These are phyloP conservation scores for Criorhina ranunculi DNA, from an alignment of 2,888 invertebrate species.

Conservation along the genomic window DNA sequence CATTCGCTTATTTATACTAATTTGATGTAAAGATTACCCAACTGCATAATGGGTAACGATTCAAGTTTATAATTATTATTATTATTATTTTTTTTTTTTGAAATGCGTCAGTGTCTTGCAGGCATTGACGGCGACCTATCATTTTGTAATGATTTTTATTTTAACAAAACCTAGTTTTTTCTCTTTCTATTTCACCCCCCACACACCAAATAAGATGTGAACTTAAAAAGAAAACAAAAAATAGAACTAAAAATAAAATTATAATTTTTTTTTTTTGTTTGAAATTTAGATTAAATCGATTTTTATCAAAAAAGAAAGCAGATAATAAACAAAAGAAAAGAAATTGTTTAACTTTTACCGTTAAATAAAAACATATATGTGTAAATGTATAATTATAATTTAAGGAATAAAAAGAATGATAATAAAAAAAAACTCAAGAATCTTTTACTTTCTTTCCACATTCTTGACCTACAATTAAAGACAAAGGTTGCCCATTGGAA, in stretches of 20 bases:
- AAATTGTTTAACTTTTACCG: conserved; percentile 70
- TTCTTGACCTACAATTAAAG: too few species aligned
- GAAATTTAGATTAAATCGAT: conserved; percentile 67
- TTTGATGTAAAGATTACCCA: conserved; percentile 35
- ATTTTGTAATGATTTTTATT: conserved; percentile 39
- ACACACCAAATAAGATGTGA: conserved; percentile 39
- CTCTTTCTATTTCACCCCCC: conserved; percentile 22
- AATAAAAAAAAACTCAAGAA: conserved; percentile 28
- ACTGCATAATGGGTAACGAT: conserved; percentile 41
- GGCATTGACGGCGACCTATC: conserved; percentile 33
- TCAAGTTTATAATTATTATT: too few species aligned
- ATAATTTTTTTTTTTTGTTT: conserved; percentile 46
- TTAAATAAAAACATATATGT: conserved; percentile 67
- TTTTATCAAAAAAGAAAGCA: conserved; percentile 63
- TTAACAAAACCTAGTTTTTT: conserved; percentile 13
- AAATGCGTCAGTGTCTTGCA: neutral
- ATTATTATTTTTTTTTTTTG: conserved; percentile 23
- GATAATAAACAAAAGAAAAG: conserved; percentile 22
- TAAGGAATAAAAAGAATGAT: conserved; percentile 72
- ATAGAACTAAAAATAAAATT: conserved; percentile 32
- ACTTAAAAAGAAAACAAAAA: conserved; percentile 34
- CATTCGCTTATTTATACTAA: conserved; percentile 37
- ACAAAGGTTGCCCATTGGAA: too few species aligned
- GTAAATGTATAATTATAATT: conserved; percentile 69
- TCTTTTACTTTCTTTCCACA: too few species aligned